phyloP scores from a whole-genome alignment of 2,888 invertebrate genomes.

The Drosophila borealis region DNA sequence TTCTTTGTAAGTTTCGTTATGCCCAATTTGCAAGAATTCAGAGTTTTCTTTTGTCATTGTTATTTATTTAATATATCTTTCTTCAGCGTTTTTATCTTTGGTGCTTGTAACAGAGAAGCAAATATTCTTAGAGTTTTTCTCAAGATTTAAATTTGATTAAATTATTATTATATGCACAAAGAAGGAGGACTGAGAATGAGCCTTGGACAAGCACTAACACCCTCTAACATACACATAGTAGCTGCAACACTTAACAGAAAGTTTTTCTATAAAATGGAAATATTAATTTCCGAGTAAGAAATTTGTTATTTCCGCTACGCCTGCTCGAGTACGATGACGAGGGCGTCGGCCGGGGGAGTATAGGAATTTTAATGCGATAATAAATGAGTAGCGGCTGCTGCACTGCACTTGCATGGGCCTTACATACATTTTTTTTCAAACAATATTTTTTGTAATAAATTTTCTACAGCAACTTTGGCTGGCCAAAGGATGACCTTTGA shows the following conservation, averaged over 20 bases:
- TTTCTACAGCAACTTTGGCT: slow-evolving; percentile 42
- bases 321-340: slow-evolving; percentile 46
- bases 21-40: background rate
- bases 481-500: slow-evolving; percentile 51
- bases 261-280: slow-evolving; percentile 77
- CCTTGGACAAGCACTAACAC: slow-evolving; percentile 34
- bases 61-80: background rate
- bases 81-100: background rate
- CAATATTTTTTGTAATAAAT: slow-evolving; percentile 49
- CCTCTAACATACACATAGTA: slow-evolving; percentile 15
- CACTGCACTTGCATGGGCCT: slow-evolving; percentile 19
- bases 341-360: slow-evolving; percentile 5
- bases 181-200: slow-evolving; percentile 26
- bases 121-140: slow-evolving; percentile 5
- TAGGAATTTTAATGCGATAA: slow-evolving; percentile 72
- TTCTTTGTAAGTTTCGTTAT: background rate
- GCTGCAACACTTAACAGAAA: slow-evolving; percentile 48
- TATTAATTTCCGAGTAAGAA: slow-evolving; percentile 82
- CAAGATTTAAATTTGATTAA: background rate
- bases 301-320: slow-evolving; percentile 78
- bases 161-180: background rate
- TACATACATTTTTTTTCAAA: slow-evolving; percentile 2
- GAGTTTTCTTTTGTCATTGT: background rate
- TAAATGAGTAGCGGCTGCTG: slow-evolving; percentile 53
- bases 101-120: background rate